Percentiles rank a stretch among this genome's conserved stretches.
Conservation (phyloP, 1,140 invertebrate species). For the Neelides sp. region DNA sequence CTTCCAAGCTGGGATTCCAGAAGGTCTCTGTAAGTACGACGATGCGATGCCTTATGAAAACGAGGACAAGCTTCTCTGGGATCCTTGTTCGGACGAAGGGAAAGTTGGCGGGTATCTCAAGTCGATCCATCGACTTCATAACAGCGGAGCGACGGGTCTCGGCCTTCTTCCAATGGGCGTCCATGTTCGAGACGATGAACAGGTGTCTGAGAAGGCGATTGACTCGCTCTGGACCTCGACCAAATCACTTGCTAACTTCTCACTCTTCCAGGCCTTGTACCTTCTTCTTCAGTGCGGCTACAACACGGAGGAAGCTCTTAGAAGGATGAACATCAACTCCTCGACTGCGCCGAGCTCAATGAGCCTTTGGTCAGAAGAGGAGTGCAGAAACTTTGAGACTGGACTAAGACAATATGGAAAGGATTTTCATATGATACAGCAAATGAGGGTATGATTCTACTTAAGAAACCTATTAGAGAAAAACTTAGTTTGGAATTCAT, state of each 20-base stretch:
- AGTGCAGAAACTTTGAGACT: slow-evolving; percentile 92
- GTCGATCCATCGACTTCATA: slow-evolving; percentile 47
- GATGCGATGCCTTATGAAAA: slow-evolving; percentile 90
- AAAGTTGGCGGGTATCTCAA: slow-evolving; percentile 69
- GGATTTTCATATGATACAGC: slow-evolving; percentile 88
- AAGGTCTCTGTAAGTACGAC: slow-evolving; percentile 78
- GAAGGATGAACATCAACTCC: slow-evolving; percentile 66
- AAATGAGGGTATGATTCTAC: slow-evolving; percentile 60
- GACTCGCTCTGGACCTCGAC: slow-evolving; percentile 1
- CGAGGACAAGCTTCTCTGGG: slow-evolving; percentile 89
- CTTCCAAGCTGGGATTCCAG: slow-evolving; percentile 85
- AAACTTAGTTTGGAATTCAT: not conserved
- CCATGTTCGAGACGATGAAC: slow-evolving; percentile 82
- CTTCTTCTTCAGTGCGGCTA: slow-evolving; percentile 85
- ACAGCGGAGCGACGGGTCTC: slow-evolving; percentile 38
- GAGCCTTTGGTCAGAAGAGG: slow-evolving; percentile 92
- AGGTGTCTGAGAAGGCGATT: slow-evolving; percentile 31
- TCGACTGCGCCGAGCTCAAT: slow-evolving; percentile 47
- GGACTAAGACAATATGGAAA: slow-evolving; percentile 85
- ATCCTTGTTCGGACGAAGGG: slow-evolving; percentile 62
- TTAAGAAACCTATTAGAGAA: not conserved
- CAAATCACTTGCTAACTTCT: slow-evolving; percentile 16
- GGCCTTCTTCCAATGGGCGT: slow-evolving; percentile 54
- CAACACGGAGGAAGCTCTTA: slow-evolving; percentile 80
- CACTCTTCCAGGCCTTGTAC: slow-evolving; percentile 60